Evolutionary conservation across 2,113 vertebrate genomes (phyloP), one percentile per base, ranked within the genome.

Genomic region (Scortum barcoo): DNA sequence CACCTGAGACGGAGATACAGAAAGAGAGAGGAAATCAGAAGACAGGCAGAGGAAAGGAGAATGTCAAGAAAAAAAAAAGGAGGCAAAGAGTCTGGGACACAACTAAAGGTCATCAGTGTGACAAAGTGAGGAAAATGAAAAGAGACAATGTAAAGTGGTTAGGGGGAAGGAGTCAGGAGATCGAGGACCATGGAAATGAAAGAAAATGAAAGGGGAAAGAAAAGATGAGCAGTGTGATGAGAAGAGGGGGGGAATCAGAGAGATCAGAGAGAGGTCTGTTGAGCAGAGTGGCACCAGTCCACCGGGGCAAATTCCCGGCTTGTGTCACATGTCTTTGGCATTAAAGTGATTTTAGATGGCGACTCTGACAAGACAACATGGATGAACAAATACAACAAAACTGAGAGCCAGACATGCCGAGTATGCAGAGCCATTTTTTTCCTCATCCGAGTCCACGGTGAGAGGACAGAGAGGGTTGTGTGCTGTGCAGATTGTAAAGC

Each of bases 31-130:
- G 5, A 40, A 77, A 75, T 44, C 24, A 20, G 51, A n/a, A 54
- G 53, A 42, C 36, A n/a, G 60, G 65, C 38, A 5, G 22, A 75
- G 50, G 58, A 44, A 53, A 62, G 33, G 56, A 40, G 63, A 58
- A 72, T 16, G 74, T 50, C 12, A 12, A 53, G 38, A 28, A 12
- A 20, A 38, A 56, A 12, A 53, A 44, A 28, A 12, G 24, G 44
- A 56, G 51, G 50, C 19, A 2, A 33, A 33, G 63, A 70, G 68
- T 44, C 71, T 20, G 72, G 77, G 61, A 78, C 72, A 54, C 22
- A 74, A 48, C 38, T 16, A 76, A 85, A 82, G 90, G 86, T 83
- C 84, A 74, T 65, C 79, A n/a, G 60, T 77, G 90, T 67, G 78
- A 80, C 58, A 76, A 76, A 67, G 70, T 53, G 78, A 87, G 24